Base-by-base conservation (phyloP, 2,888 invertebrate species). In the Andrena hattorfiana region DNA sequence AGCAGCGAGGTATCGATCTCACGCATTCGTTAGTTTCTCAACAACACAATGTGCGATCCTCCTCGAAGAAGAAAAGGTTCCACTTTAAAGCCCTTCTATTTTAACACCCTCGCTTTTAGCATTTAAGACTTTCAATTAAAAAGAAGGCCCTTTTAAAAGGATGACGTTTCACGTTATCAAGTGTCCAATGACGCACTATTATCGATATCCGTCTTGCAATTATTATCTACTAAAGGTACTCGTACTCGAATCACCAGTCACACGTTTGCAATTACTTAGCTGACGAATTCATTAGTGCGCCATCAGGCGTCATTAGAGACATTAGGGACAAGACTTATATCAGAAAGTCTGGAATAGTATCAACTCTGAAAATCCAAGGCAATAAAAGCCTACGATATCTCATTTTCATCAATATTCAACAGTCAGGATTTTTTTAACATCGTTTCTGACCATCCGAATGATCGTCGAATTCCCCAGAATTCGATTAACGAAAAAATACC, bases 1-100 rank as follows among this genome's bases (percentile, higher is more conserved):
- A 42, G 69, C 63, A 49, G 68, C 73, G 68, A 79, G 73, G 79
- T 73, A 79, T 79, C 20, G 42, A 73, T 64, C 26, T 72, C 49
- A 59, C 67, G 32, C 30, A 68, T 48, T 63, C 23, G 28, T 78
- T 54, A 30, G 4, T 56, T 48, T 48, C 8, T 71, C 23, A 10
- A 23, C 35, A 48, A 30, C 13, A 20, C 63, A 48, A 10, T 20
- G 26, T 13, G 4, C 16, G 0, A 63, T 59, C 35, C 28, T 28
- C 30, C 6, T 30, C 48, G 10, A 13, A 35, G 60, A 7, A 42
- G 42, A 42, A 42, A 60, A 51, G 16, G 35, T 48, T 48, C 13
- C 49, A 13, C 1, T 6, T 54, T 23, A 2, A 30, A 20, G 35
- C 23, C 28, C 23, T 42, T 67, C n/a, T 16, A 7, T 2, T 6